A percentile compares a stretch with the other conserved stretches of the same genome.
Conservation (phyloP, 2,797 vertebrate genomes). For the Notoglanidium macrostoma region DNA sequence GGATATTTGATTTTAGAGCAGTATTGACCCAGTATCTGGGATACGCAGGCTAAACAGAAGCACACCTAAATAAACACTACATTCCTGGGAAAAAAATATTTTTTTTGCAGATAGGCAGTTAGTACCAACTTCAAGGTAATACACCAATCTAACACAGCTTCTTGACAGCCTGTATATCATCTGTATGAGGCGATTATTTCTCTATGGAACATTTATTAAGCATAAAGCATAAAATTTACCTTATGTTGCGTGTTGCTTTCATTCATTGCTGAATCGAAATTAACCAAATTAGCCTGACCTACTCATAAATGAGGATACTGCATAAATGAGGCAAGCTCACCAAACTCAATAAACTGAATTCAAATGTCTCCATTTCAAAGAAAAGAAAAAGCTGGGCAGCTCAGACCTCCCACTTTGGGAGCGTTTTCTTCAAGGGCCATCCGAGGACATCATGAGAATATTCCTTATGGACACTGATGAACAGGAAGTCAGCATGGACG, state of each 20-base stretch:
- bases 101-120: not conserved
- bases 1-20: not conserved
- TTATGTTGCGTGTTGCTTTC: not conserved
- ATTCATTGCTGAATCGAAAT: not conserved
- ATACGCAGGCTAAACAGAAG: not conserved
- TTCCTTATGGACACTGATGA: conserved; percentile 90
- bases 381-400: conserved; percentile 81
- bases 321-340: not conserved
- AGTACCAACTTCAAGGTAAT: not conserved
- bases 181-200: not conserved
- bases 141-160: not conserved
- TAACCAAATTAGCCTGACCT: not conserved
- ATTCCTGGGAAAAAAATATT: not conserved
- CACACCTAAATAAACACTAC: not conserved
- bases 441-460: conserved; percentile 84
- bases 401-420: conserved; percentile 86
- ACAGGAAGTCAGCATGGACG: conserved; percentile 89
- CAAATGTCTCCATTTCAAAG: conserved; percentile 56
- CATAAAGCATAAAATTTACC: not conserved
- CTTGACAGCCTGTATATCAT: not conserved
- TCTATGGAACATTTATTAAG: not conserved
- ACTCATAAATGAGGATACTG: not conserved
- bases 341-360: not conserved
- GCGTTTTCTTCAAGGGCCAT: conserved; percentile 88
- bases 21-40: not conserved